phyloP scores from a whole-genome alignment of 1,140 invertebrate genomes.

The Lamellibrachia luymesi region DNA sequence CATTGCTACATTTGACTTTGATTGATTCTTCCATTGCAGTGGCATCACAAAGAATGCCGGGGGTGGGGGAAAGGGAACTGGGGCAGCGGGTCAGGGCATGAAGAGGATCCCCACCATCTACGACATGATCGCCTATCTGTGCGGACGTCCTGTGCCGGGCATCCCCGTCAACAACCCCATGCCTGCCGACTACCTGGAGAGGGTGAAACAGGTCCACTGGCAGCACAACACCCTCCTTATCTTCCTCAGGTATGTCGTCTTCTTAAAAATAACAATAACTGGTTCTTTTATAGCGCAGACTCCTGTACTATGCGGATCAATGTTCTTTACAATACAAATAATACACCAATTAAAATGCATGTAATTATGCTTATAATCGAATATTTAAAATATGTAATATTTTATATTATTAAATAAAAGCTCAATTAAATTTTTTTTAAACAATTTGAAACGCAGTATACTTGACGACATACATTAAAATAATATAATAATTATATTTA shows the following conservation, averaged over 20 bases:
- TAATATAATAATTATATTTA: too few relatives aligned
- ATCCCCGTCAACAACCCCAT: constrained; percentile 50
- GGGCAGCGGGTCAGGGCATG: not conserved
- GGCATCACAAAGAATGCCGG: constrained; percentile 8
- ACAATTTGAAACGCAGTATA: too few relatives aligned
- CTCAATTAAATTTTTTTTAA: too few relatives aligned
- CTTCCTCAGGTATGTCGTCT: constrained; percentile 49
- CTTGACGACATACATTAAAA: too few relatives aligned
- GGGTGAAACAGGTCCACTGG: constrained; percentile 55
- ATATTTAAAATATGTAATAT: too few relatives aligned
- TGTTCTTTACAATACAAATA: too few relatives aligned
- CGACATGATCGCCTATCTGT: constrained; percentile 54
- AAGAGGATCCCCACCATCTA: constrained; percentile 43
- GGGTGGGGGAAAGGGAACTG: not conserved
- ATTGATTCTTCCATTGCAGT: not conserved
- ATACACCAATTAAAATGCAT: too few relatives aligned
- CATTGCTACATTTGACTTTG: too few relatives aligned
- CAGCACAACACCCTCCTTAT: constrained; percentile 55
- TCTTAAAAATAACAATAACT: not conserved
- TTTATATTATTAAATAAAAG: too few relatives aligned
- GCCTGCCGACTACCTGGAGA: constrained; percentile 48
- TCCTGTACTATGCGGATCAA: too few relatives aligned
- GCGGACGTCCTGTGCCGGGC: constrained; percentile 50
- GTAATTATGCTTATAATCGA: too few relatives aligned
- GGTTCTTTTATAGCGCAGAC: too few relatives aligned